Percentiles rank a stretch among this genome's conserved stretches.
These are phyloP conservation scores for Monopterus albus DNA, from an alignment of 2,113 vertebrate species.

Conservation along the genomic window DNA sequence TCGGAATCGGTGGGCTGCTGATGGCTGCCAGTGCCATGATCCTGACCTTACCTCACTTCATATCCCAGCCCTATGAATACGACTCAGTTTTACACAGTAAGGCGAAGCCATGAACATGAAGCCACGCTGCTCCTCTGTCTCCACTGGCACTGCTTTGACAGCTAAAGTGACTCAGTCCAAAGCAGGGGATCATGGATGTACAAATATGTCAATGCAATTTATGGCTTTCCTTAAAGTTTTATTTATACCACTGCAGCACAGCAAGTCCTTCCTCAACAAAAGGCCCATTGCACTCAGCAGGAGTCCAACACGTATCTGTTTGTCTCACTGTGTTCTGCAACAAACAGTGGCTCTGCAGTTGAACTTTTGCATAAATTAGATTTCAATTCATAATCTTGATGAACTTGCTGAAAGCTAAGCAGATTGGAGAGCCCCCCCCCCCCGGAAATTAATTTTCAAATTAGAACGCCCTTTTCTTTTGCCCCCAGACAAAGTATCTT, in stretches of 20 bases:
- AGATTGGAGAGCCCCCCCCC: conserved; percentile 57
- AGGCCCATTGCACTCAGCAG: conserved; percentile 19
- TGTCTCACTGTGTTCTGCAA: conserved; percentile 14
- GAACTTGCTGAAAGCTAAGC: conserved; percentile 15
- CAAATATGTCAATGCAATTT: conserved; percentile 48
- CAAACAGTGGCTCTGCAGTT: conserved; percentile 13
- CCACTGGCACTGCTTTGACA: conserved; percentile 3
- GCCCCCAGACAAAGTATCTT: conserved; percentile 6
- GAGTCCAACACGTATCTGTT: conserved; percentile 13
- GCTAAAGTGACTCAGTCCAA: conserved; percentile 32
- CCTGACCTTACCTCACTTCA: conserved; percentile 94
- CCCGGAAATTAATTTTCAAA: conserved; percentile 40
- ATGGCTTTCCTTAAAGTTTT: conserved; percentile 4
- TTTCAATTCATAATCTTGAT: conserved; percentile 45
- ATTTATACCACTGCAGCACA: neutral
- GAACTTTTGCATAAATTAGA: conserved; percentile 47
- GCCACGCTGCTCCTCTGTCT: neutral
- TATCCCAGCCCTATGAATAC: conserved; percentile 88
- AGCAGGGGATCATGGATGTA: conserved; percentile 19
- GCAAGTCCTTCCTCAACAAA: neutral
- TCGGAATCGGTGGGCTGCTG: conserved; percentile 89
- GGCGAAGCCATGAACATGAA: neutral
- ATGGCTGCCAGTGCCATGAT: conserved; percentile 90
- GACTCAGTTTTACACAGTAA: conserved; percentile 78
- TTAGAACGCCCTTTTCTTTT: conserved; percentile 12